Base-by-base conservation (phyloP, 2,888 invertebrate genomes). In the Cephus pygmeus region DNA sequence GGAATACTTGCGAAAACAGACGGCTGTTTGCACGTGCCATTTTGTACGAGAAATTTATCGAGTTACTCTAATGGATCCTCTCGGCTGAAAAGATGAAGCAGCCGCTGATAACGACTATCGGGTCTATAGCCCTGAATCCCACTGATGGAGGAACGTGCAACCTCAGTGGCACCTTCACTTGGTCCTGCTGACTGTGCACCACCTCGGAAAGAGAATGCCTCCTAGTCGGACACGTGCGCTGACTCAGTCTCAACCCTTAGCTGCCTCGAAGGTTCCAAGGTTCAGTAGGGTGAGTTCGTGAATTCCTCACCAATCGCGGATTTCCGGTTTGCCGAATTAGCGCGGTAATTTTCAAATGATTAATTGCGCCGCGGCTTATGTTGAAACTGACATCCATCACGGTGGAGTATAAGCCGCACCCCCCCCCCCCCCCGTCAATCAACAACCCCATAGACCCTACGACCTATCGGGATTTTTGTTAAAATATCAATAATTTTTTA, bases 41-140 rank as follows among this genome's bases (percentile, higher is more conserved):
- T 73, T 40, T 69, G 1, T 73, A 6, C 23, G 73, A n/a, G 73
- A 73, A 73, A 34, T 73, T 73, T 73, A 73, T 73, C 34, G 35
- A 35, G 73, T 73, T 73, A 73, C 73, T 11, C 73, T 73, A 73
- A 73, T 73, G 73, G 73, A 73, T 11, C 30, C 69, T 69, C 33
- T 69, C 30, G 15, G 30, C 1, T 30, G 15, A 31, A 33, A 30
- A 69, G 15, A 35, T 35, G 33, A 69, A 30, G 69, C 69, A 15
- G 69, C 33, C 40, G 15, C 15, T 33, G 69, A 69, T 69, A 69
- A 30, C 11, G 33, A 30, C 33, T 15, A 11, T 69, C 69, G 0
- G 11, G 31, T 69, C n/a, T 30, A 30, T 11, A 12, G 33, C 9
- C 69, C 30, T n/a, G 40, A 12, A 12, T 12, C 33, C 30, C 30